Evolutionary conservation across 2,797 vertebrate species (phyloP), one percentile per base, ranked within the genome.

Genomic region (Mergus octosetaceus): DNA sequence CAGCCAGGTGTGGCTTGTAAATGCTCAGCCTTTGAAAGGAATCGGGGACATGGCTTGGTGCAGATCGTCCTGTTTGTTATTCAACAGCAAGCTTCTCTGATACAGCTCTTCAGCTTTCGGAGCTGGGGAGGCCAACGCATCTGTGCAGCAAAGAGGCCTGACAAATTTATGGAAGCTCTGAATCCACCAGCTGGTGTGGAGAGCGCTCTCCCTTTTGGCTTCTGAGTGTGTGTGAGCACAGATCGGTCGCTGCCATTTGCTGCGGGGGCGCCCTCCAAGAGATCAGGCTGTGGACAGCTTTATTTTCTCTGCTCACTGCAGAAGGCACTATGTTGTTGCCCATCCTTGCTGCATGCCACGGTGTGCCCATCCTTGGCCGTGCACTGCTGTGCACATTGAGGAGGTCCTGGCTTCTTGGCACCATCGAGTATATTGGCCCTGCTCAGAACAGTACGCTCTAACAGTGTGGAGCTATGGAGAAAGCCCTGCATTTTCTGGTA

Each of bases 81-180:
- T 87, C 62, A 39, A 15, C 68, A 61, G 38, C 61, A 20, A 51
- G 66, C 71, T 69, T 38, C 93, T 87, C 72, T 89, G 72, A 89
- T 94, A 39, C 53, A 74, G 69, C 90, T 94, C 87, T 96, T 96
- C 68, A 77, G 93, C 71, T 90, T 93, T 73, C 85, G 85, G 58
- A 80, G 58, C 90, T 95, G 86, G 89, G 86, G 90, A 96, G 91
- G 56, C 84, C 83, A 85, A 89, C 94, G 94, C 85, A 56, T 90
- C 81, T 56, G 57, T 57, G 57, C 90, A 66, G 54, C 89, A 72
- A 88, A 90, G 87, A 90, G 86, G 60, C 74, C 19, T 92, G 84
- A 92, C 80, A 89, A 85, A 80, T 92, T 88, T 91, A 86, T 85
- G 86, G 87, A 39, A 34, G 21, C 85, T 94, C 32, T 43, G 83